Evolutionary conservation across 2,888 invertebrate genomes (phyloP).

Genomic region (Lacanobia oleracea): DNA sequence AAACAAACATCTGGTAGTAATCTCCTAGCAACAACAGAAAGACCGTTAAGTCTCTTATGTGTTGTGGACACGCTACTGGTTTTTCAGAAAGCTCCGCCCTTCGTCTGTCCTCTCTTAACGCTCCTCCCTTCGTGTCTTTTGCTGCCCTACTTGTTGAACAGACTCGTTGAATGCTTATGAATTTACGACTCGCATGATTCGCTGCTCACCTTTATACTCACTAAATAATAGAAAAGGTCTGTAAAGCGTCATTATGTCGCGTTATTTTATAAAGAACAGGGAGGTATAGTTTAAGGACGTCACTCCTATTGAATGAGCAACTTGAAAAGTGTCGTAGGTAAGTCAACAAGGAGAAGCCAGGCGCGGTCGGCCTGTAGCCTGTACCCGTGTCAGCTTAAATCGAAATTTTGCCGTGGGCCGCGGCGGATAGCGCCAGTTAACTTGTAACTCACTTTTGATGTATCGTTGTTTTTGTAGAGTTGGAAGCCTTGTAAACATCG

Average conservation of each 20-base stretch:
- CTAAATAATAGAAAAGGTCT: slow-evolving; percentile 66
- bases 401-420: slow-evolving; percentile 80
- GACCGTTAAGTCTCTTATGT: slow-evolving; percentile 84
- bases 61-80: slow-evolving; percentile 84
- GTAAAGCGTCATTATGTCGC: slow-evolving; percentile 64
- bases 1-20: slow-evolving; percentile 80
- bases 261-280: slow-evolving; percentile 62
- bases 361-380: slow-evolving; percentile 70
- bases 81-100: slow-evolving; percentile 86
- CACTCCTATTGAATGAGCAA: slow-evolving; percentile 72
- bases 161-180: slow-evolving; percentile 80
- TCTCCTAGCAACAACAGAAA: slow-evolving; percentile 83
- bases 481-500: slow-evolving; percentile 84
- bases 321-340: slow-evolving; percentile 76
- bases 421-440: slow-evolving; percentile 82
- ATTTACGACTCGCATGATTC: slow-evolving; percentile 81
- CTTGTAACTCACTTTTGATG: slow-evolving; percentile 89
- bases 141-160: slow-evolving; percentile 85
- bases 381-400: slow-evolving; percentile 82
- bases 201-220: slow-evolving; percentile 72
- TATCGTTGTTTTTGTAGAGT: slow-evolving; percentile 88
- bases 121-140: slow-evolving; percentile 88
- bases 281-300: slow-evolving; percentile 64
- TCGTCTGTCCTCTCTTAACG: slow-evolving; percentile 80
- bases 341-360: slow-evolving; percentile 76